These are phyloP conservation scores for Montipora capitata DNA, from an alignment of 92 coral and sea anemone genomes.

Conservation along the genomic window DNA sequence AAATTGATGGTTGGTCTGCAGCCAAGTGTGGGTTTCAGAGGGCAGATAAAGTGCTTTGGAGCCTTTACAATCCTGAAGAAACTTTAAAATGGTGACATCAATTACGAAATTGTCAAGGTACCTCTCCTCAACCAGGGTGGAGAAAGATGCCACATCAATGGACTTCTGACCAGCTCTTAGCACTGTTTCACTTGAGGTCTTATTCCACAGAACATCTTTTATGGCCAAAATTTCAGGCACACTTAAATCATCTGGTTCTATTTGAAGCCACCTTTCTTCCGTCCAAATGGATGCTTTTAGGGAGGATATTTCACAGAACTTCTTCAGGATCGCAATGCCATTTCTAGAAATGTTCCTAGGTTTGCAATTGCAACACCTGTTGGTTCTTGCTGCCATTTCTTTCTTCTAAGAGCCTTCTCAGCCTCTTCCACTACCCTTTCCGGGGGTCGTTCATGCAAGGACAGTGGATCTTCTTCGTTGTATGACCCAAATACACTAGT, in stretches of 20 bases:
- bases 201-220: conserved; percentile 42
- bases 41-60: conserved; percentile 8
- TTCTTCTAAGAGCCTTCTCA: not conserved
- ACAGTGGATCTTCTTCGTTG: conserved; percentile 1
- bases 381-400: not conserved
- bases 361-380: conserved; percentile 18
- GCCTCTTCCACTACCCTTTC: not conserved
- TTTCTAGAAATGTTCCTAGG: conserved; percentile 49
- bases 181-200: conserved; percentile 18
- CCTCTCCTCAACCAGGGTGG: too few relatives aligned
- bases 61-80: too few relatives aligned
- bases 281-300: not conserved
- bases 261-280: conserved; percentile 46
- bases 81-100: too few relatives aligned
- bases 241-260: conserved; percentile 25
- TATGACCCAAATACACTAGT: not conserved
- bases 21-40: conserved; percentile 54
- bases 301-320: conserved; percentile 35
- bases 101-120: too few relatives aligned
- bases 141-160: conserved; percentile 32
- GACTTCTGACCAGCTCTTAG: conserved; percentile 56
- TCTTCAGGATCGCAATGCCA: conserved; percentile 36
- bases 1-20: conserved; percentile 25
- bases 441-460: not conserved
- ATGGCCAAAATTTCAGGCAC: conserved; percentile 6